These are phyloP conservation scores for Ophion obscuratus DNA, from an alignment of 2,888 invertebrate species.

Conservation along the genomic window DNA sequence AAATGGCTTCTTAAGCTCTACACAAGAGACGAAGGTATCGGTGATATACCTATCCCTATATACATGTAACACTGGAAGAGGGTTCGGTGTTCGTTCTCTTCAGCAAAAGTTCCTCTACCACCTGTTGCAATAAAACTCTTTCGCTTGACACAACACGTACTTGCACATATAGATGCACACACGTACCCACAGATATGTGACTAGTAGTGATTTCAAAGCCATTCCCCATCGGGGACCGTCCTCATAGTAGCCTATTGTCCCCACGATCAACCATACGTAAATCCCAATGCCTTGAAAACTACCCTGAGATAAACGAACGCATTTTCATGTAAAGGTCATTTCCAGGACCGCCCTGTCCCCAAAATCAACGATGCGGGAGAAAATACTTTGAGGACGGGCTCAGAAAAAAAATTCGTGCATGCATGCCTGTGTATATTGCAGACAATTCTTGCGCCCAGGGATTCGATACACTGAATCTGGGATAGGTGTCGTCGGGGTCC, in stretches of 20 bases:
- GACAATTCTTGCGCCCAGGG: neutral
- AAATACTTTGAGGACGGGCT: no score
- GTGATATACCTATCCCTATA: slow-evolving; percentile 15
- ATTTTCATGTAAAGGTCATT: no score
- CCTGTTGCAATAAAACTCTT: slow-evolving; percentile 77
- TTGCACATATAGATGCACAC: neutral
- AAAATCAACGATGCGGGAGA: no score
- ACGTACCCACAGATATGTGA: neutral
- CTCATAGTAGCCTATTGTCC: no score
- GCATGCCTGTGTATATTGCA: neutral
- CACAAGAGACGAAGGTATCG: slow-evolving; percentile 23
- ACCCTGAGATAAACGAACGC: no score
- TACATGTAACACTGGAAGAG: neutral
- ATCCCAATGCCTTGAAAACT: no score
- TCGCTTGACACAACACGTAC: slow-evolving; percentile 66
- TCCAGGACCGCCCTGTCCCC: no score
- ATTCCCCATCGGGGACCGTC: no score
- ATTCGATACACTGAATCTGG: no score
- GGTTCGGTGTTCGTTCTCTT: slow-evolving; percentile 23
- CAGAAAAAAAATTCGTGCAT: neutral
- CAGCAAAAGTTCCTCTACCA: slow-evolving; percentile 66
- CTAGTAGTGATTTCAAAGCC: no score
- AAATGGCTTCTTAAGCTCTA: slow-evolving; percentile 48
- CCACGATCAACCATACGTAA: no score
- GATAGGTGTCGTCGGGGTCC: no score